A percentile compares a stretch with the other conserved stretches of the same genome.
Evolutionary conservation across 2,113 vertebrate genomes (phyloP).

Genomic region (Semicossyphus pulcher): DNA sequence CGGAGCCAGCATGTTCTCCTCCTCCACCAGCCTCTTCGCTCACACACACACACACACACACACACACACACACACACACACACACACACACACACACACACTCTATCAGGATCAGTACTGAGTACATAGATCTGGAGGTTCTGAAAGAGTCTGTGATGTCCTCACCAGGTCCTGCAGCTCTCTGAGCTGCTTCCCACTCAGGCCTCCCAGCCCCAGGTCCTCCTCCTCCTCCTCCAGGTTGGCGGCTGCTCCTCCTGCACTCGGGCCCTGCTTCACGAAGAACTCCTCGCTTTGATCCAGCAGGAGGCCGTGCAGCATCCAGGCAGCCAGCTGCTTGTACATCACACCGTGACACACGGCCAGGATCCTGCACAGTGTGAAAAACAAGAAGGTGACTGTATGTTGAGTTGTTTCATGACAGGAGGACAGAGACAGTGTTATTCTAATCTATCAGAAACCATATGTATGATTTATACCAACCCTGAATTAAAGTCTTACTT

Average conservation of each 20-base stretch:
- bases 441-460: no score
- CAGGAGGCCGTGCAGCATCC: constrained; percentile 97
- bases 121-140: no score
- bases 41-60: not conserved
- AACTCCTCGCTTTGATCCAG: constrained; percentile 98
- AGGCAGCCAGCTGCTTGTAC: constrained; percentile 98
- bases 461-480: no score
- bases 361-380: constrained; percentile 86
- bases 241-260: constrained; percentile 86
- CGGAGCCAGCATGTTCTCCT: constrained; percentile 97
- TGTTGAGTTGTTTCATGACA: no score
- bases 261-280: constrained; percentile 95
- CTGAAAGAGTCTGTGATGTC: no score
- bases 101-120: no score
- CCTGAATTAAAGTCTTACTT: no score
- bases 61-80: not conserved
- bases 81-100: no score
- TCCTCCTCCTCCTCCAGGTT: constrained; percentile 96
- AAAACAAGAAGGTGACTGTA: no score
- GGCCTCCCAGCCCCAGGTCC: constrained; percentile 94
- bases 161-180: constrained; percentile 96
- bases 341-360: constrained; percentile 97
- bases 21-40: constrained; percentile 92
- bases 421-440: no score
- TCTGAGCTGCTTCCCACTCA: constrained; percentile 95